Conservation (phyloP, 2,888 invertebrate genomes). For the Macrosiphum euphorbiae region DNA sequence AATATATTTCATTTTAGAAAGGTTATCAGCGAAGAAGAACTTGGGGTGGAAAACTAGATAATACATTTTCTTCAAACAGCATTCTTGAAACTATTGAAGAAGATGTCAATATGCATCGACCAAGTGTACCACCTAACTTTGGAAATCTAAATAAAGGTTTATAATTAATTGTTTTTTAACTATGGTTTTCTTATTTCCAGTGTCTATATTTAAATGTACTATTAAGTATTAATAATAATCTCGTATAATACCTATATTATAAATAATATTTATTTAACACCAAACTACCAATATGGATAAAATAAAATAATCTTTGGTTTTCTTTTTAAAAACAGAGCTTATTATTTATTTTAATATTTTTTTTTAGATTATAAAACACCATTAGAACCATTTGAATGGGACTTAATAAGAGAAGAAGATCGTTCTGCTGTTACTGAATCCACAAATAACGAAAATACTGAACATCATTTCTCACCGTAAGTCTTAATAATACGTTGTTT, state of each 20-base stretch:
- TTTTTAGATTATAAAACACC: constrained; percentile 69
- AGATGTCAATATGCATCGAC: constrained; percentile 51
- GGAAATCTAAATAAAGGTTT: constrained; percentile 56
- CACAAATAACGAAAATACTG: constrained; percentile 40
- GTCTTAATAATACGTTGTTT: not conserved
- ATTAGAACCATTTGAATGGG: constrained; percentile 70
- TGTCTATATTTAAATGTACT: not conserved
- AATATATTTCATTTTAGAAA: constrained; percentile 11
- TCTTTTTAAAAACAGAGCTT: not conserved
- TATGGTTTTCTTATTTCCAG: not conserved
- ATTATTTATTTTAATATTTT: not conserved
- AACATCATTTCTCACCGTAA: constrained; percentile 52
- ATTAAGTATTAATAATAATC: not conserved
- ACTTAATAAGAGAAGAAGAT: constrained; percentile 69
- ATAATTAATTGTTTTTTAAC: not conserved
- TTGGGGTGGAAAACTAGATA: constrained; percentile 69
- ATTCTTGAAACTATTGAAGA: constrained; percentile 61
- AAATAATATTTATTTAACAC: too few relatives aligned
- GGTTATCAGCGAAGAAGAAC: constrained; percentile 69
- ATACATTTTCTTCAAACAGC: constrained; percentile 51
- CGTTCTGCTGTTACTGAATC: constrained; percentile 52
- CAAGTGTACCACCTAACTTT: constrained; percentile 57
- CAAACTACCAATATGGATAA: too few relatives aligned
- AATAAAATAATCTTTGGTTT: too few relatives aligned
- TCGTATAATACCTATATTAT: not conserved